Percentiles rank a stretch among this genome's conserved stretches.
Evolutionary conservation across 2,888 invertebrate genomes (phyloP).

Genomic region (Tachystola acroxantha): DNA sequence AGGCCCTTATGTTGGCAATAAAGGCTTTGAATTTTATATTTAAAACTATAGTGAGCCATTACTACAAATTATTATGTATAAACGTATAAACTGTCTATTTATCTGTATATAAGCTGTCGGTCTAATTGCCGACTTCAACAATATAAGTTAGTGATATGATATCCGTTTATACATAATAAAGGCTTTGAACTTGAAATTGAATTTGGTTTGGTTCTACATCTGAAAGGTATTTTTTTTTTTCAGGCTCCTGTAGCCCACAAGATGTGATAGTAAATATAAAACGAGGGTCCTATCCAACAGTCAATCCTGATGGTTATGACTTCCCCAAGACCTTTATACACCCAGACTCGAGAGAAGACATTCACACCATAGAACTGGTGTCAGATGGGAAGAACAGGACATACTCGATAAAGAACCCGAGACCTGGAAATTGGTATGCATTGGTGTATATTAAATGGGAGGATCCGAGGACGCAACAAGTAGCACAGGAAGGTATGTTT

Average conservation of each 20-base stretch:
- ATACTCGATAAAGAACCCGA: conserved; percentile 81
- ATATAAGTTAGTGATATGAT: too few species aligned
- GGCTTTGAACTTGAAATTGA: too few species aligned
- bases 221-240: conserved; percentile 19
- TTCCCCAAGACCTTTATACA: conserved; percentile 83
- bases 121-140: too few species aligned
- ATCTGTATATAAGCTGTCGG: too few species aligned
- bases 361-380: conserved; percentile 77
- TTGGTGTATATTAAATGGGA: conserved; percentile 87
- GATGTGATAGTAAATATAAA: conserved; percentile 86
- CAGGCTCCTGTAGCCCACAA: conserved; percentile 79
- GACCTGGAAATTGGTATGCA: conserved; percentile 88
- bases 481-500: conserved; percentile 84
- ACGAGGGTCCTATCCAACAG: conserved; percentile 89
- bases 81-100: too few species aligned
- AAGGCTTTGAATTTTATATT: too few species aligned
- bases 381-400: conserved; percentile 80
- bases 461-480: conserved; percentile 83
- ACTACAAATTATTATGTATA: too few species aligned
- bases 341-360: conserved; percentile 56
- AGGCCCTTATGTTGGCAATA: too few species aligned
- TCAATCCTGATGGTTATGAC: conserved; percentile 88
- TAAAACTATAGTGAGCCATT: too few species aligned
- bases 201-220: too few species aligned
- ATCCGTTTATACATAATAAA: too few species aligned